Base-by-base conservation (phyloP, 2,797 vertebrate genomes). In the Myiothlypis coronata region DNA sequence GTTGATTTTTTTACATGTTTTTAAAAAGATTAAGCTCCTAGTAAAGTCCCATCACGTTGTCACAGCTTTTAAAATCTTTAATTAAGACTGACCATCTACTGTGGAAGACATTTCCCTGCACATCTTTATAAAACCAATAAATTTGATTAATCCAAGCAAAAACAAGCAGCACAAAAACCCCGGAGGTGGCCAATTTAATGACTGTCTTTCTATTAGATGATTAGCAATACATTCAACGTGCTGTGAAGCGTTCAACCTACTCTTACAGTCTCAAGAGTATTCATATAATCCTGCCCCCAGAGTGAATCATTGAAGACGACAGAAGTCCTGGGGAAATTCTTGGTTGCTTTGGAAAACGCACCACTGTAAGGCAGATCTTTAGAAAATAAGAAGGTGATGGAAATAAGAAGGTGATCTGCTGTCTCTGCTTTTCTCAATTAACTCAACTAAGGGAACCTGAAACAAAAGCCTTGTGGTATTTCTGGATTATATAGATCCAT, bases 41-140 rank as follows among this genome's bases (percentile, higher is more conserved):
- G 14, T 34, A 61, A 86, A n/a, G 14, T 59, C 81, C 53, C 50
- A 65, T 8, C 55, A 65, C 15, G 56, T 10, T 35, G 35, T 50
- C 61, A 75, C n/a, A 92, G 47, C 22, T 37, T 65, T 89, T 64
- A 28, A 75, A 94, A 57, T 64, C 50, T 74, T 86, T 55, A 63
- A 85, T 90, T 90, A 89, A 89, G 75, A 80, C 55, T 43, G 46
- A 81, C 53, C 5, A 65, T 60, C 35, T 69, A 83, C 61, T 30
- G 39, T 12, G 14, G 64, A 85, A 92, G 46, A 41, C 15, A 37
- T 8, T 86, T 57, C 65, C 37, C 55, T 56, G 32, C 35, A 60
- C 23, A 46, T 50, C 65, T 78, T 85, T 55, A 92, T n/a, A 93
- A 94, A 96, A 49, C 57, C 3, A 53, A 83, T 78, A 39, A 64